Percentiles rank a stretch among this genome's conserved stretches.
These are phyloP conservation scores for Perizoma affinitatum DNA, from an alignment of 2,888 invertebrate genomes.

Conservation along the genomic window DNA sequence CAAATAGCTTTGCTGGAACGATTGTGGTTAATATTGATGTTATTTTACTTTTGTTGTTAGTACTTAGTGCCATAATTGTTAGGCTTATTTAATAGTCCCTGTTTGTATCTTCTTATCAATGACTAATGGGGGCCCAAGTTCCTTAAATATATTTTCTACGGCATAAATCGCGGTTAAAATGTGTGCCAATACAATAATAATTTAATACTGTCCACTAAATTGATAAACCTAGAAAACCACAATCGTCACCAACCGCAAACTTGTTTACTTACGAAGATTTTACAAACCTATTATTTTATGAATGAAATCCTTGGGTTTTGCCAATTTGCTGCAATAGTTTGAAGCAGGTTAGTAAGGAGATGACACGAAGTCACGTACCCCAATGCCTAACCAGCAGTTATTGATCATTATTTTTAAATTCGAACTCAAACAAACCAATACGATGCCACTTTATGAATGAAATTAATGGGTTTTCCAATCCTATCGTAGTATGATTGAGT, in stretches of 20 bases:
- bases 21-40: no score
- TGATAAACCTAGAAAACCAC: constrained; percentile 24
- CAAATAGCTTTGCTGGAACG: no score
- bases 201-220: constrained; percentile 8
- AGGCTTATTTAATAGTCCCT: neutral
- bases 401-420: constrained; percentile 4
- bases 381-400: neutral
- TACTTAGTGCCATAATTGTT: no score
- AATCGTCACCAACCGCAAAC: constrained; percentile 49
- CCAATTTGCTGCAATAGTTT: constrained; percentile 36
- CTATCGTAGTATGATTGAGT: neutral
- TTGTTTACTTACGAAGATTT: constrained; percentile 63
- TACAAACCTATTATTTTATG: constrained; percentile 55
- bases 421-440: constrained; percentile 4
- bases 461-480: constrained; percentile 12
- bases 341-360: neutral
- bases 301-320: constrained; percentile 72
- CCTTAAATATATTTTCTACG: neutral
- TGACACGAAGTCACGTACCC: neutral
- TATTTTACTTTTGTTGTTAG: no score
- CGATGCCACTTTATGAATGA: constrained; percentile 12
- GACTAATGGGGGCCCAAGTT: neutral
- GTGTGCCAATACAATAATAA: constrained; percentile 17
- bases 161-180: constrained; percentile 26
- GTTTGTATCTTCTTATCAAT: constrained; percentile 5